Percentiles rank a stretch among this genome's conserved stretches.
Conservation (phyloP, 2,797 vertebrate genomes). For the Caiman crocodilus region DNA sequence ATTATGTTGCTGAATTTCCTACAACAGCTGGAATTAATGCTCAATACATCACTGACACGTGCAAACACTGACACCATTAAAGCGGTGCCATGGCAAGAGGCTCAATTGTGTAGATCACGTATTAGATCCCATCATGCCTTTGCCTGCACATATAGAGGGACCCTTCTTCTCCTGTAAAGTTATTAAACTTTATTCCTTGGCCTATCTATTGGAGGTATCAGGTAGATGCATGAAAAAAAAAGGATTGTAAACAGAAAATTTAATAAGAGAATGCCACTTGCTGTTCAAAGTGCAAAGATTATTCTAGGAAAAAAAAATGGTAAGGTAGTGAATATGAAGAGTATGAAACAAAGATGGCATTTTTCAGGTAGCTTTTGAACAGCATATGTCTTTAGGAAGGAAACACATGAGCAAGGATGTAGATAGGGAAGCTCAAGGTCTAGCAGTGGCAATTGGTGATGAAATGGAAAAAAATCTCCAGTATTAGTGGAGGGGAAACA, state of each 20-base stretch:
- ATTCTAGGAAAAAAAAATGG: background rate
- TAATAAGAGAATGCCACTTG: slow-evolving; percentile 8
- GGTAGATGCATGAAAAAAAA: background rate
- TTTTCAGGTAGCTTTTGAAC: background rate
- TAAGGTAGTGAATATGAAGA: background rate
- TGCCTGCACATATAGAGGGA: too few relatives aligned
- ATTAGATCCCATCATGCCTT: too few relatives aligned
- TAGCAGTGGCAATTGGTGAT: background rate
- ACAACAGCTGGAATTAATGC: too few relatives aligned
- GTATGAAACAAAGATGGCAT: background rate
- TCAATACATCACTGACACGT: too few relatives aligned
- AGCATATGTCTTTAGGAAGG: background rate
- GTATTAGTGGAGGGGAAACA: background rate
- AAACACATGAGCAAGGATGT: background rate
- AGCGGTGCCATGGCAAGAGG: too few relatives aligned
- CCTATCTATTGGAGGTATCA: too few relatives aligned
- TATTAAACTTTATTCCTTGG: too few relatives aligned
- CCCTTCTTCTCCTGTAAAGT: too few relatives aligned
- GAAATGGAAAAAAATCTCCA: background rate
- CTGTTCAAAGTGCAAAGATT: slow-evolving; percentile 20
- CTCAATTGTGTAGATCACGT: too few relatives aligned
- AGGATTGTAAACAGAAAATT: slow-evolving; percentile 8
- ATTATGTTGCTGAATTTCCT: too few relatives aligned
- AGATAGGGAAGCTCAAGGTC: background rate
- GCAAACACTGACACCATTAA: too few relatives aligned